Evolutionary conservation across 1,140 invertebrate species (phyloP), one percentile per base, ranked within the genome.

Genomic region (Pemphigus obesinymphae): DNA sequence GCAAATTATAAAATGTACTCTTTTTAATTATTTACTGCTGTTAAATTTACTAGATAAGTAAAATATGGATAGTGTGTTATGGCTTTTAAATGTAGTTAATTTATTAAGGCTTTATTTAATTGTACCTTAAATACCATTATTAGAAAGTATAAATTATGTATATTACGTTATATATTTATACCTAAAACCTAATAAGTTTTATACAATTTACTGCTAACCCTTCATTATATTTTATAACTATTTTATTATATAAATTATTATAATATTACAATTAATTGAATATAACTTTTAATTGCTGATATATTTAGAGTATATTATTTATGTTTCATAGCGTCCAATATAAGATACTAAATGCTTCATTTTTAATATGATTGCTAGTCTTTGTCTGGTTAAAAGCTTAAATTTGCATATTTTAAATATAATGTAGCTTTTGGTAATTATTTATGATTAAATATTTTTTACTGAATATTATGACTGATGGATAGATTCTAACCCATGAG

Each of bases 191-290:
- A 55, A 55, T 55, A 26, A 55, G 53, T 55, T 2, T 55, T 55
- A 23, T 55, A n/a, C 53, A 55, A 55, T 55, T 55, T 55, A 55
- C 53, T 55, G 10, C 53, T 55, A 17, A 50, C 0, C 0, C 55
- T 58, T 58, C 55, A 58, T 58, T 58, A 17, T 58, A 58, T 58
- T 58, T 58, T 58, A 58, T 55, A 55, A 55, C 53, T 55, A 58
- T 58, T 11, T 23, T 50, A 26, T 11, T 10, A 23, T 23, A 55
- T 55, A 55, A 55, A n/a, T 23, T 13, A 55, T 55, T 55, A 55
- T 55, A 55, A 26, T 55, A 55, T 55, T 11, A 55, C 8, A 55
- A 55, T 55, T 23, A 55, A 55, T 55, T 55, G n/a, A 26, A 13
- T n/a, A n/a, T 55, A 55, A 10, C 23, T 55, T 10, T 0, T 55